Evolutionary conservation across 2,888 invertebrate genomes (phyloP), one percentile per base, ranked within the genome.

Genomic region (Corythucha ciliata): DNA sequence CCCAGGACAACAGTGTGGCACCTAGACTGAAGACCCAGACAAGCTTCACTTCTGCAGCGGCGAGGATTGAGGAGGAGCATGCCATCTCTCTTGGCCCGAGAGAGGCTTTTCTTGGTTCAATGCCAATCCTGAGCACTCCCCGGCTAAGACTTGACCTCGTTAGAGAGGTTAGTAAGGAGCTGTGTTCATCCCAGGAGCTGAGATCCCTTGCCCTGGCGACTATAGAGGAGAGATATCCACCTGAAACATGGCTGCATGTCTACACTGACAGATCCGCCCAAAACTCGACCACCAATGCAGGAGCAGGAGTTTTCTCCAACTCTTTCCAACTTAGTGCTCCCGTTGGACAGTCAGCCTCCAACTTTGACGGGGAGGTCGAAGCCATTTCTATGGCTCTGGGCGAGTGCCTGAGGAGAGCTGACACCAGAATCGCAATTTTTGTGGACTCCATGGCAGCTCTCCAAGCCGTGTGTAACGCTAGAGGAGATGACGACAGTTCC

Each of bases 401-500:
- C 3, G 41, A 41, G n/a, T 41, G 41, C 24, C 41, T 2, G 41
- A 40, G 22, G 40, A 40, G 16, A 7, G 36, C 3, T 36, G 3
- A 16, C 2, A 16, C 2, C 16, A 37, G 4, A 16, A 10, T 37
- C 37, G 37, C 4, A 1, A 37, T 36, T 37, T 37, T 37, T 37
- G 14, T 37, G 4, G 37, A 37, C 37, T 37, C 37, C 37, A 37
- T 37, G 16, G 37, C 37, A 2, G 37, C 37, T 37, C 1, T 37
- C 4, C 37, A 16, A 37, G 37, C 37, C 2, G 18, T 16, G 37
- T 37, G 37, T 4, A n/a, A n/a, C n/a, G n/a, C n/a, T n/a, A n/a
- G n/a, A n/a, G n/a, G n/a, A n/a, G 22, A 40, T 40, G 41, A n/a
- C 24, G 41, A 41, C 24, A 41, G 22, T 40, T 41, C 41, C 25